Conservation (phyloP, 2,888 invertebrate species). For the Lasiommata megera region DNA sequence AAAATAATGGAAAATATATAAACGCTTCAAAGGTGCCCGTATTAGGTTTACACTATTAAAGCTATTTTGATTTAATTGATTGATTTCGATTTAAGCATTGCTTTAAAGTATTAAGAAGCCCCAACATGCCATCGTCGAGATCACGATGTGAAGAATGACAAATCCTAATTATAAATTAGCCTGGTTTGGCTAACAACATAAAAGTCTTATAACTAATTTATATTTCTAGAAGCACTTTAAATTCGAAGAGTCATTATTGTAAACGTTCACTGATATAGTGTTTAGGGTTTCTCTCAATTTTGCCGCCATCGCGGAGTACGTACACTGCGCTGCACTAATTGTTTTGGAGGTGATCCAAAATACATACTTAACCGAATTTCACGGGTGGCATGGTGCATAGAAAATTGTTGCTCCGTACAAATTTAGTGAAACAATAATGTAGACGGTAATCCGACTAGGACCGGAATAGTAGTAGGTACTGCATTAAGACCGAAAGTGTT, state of each 20-base stretch:
- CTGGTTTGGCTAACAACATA: too few species aligned
- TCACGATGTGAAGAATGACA: too few species aligned
- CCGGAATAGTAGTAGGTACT: background rate
- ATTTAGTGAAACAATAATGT: slow-evolving; percentile 35
- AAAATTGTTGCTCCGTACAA: slow-evolving; percentile 48
- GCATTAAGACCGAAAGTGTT: background rate
- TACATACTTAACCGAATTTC: slow-evolving; percentile 74
- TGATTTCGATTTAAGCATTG: too few species aligned
- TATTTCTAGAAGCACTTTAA: background rate
- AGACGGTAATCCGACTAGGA: background rate
- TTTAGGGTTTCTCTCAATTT: slow-evolving; percentile 48
- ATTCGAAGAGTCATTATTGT: slow-evolving; percentile 18
- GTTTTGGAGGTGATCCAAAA: slow-evolving; percentile 77
- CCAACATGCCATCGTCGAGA: too few species aligned
- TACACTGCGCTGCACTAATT: slow-evolving; percentile 64
- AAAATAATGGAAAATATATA: too few species aligned
- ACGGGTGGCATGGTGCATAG: slow-evolving; percentile 57
- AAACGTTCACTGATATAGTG: slow-evolving; percentile 23
- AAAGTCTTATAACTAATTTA: too few species aligned
- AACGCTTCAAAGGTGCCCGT: too few species aligned
- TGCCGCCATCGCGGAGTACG: slow-evolving; percentile 43
- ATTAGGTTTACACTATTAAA: too few species aligned
- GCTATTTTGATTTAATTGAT: too few species aligned
- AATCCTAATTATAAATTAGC: too few species aligned
- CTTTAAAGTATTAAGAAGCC: too few species aligned